Conservation (phyloP, 1,140 invertebrate genomes). For the Trichoplusia ni region DNA sequence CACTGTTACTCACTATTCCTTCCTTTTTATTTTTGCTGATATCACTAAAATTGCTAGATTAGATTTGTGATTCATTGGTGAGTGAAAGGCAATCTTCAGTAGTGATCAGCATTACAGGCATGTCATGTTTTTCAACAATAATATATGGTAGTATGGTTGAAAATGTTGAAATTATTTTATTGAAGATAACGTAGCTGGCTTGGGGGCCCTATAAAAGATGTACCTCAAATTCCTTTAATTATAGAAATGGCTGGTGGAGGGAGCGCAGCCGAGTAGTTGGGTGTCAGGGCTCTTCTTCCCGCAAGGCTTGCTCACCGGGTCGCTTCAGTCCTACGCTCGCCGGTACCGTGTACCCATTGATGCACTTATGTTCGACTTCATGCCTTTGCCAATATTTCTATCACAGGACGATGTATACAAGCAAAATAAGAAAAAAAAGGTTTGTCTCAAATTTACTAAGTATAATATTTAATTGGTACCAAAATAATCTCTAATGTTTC, state of each 20-base stretch:
- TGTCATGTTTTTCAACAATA: no score
- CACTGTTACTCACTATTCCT: neutral
- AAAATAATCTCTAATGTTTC: no score
- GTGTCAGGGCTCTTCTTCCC: constrained; percentile 95
- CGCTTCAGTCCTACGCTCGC: constrained; percentile 92
- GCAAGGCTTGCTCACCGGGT: constrained; percentile 94
- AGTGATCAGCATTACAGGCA: no score
- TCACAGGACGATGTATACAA: constrained; percentile 86
- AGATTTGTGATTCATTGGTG: no score
- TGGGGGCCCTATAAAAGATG: no score
- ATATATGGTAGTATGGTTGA: no score
- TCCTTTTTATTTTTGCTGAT: no score
- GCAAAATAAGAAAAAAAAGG: constrained; percentile 76
- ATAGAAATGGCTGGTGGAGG: constrained; percentile 87
- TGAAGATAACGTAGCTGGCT: no score
- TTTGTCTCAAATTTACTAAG: constrained; percentile 28
- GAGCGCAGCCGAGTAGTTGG: constrained; percentile 92
- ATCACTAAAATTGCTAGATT: no score
- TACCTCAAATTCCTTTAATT: constrained; percentile 32
- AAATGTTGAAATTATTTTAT: no score
- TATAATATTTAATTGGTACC: neutral
- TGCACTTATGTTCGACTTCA: constrained; percentile 90
- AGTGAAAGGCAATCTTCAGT: no score
- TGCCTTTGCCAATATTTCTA: constrained; percentile 75
- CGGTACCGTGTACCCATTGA: constrained; percentile 93